Evolutionary conservation across 1,140 invertebrate species (phyloP).

Genomic region (Mylabris phalerata): DNA sequence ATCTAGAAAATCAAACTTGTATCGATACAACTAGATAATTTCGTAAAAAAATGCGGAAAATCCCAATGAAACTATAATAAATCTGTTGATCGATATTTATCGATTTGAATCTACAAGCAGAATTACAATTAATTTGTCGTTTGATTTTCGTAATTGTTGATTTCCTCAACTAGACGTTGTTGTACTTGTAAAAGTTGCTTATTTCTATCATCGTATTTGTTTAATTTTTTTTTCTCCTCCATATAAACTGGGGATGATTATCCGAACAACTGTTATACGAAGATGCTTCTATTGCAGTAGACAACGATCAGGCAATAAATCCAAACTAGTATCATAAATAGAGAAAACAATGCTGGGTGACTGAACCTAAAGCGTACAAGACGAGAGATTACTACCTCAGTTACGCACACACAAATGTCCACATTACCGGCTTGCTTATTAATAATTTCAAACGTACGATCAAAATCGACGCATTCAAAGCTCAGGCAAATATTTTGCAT

Average conservation of each 20-base stretch:
- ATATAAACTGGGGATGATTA: slow-evolving; percentile 29
- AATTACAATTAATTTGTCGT: slow-evolving; percentile 35
- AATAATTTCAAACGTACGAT: no score
- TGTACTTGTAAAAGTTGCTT: slow-evolving; percentile 4
- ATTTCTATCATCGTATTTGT: background rate
- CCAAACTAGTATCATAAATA: slow-evolving; percentile 23
- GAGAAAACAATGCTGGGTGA: slow-evolving; percentile 26
- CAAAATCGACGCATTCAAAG: no score
- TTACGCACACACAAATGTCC: background rate
- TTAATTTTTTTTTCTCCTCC: background rate
- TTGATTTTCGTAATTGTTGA: slow-evolving; percentile 27
- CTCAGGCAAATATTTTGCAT: no score
- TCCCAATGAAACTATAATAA: background rate
- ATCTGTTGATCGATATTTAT: slow-evolving; percentile 17
- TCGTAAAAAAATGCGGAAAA: background rate
- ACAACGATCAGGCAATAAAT: slow-evolving; percentile 27
- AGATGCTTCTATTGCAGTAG: slow-evolving; percentile 15
- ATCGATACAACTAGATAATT: no score
- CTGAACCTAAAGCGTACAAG: slow-evolving; percentile 19
- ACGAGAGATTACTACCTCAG: slow-evolving; percentile 7
- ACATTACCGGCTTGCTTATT: no score
- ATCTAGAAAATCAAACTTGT: no score
- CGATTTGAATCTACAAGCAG: slow-evolving; percentile 22
- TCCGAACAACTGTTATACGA: slow-evolving; percentile 23
- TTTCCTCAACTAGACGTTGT: slow-evolving; percentile 24